Percentiles rank a stretch among this genome's conserved stretches.
These are phyloP conservation scores for Anableps anableps DNA, from an alignment of 2,797 vertebrate genomes.

Conservation along the genomic window DNA sequence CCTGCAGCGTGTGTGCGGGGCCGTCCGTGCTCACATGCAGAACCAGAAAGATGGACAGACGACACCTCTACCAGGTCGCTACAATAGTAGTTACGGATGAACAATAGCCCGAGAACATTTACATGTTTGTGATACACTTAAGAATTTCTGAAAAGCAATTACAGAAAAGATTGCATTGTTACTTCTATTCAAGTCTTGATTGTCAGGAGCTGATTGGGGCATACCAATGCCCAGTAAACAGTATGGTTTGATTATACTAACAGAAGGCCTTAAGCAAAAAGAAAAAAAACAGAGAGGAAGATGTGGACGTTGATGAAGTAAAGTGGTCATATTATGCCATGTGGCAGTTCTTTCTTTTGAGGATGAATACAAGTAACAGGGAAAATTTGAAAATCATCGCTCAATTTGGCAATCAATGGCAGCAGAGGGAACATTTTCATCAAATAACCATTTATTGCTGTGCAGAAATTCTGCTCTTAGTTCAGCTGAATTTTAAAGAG, in stretches of 20 bases:
- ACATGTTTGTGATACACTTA: not conserved
- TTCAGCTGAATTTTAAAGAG: not conserved
- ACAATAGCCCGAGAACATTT: not conserved
- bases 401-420: not conserved
- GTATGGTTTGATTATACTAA: slow-evolving; percentile 21
- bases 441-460: not conserved
- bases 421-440: not conserved
- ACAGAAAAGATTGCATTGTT: not conserved
- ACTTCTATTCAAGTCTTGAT: slow-evolving; percentile 10
- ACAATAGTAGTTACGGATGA: not conserved
- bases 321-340: not conserved
- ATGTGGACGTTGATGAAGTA: slow-evolving; percentile 14
- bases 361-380: not conserved
- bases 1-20: no score
- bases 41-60: no score
- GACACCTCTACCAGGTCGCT: no score
- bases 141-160: slow-evolving; percentile 6
- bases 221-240: slow-evolving; percentile 12
- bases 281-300: slow-evolving; percentile 12
- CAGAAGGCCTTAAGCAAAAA: slow-evolving; percentile 10
- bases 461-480: not conserved
- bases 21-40: no score
- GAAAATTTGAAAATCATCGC: not conserved
- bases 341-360: not conserved
- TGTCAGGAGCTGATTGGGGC: slow-evolving; percentile 4